Base-by-base conservation (phyloP, 2,113 vertebrate species). In the Dendropsophus ebraccatus region DNA sequence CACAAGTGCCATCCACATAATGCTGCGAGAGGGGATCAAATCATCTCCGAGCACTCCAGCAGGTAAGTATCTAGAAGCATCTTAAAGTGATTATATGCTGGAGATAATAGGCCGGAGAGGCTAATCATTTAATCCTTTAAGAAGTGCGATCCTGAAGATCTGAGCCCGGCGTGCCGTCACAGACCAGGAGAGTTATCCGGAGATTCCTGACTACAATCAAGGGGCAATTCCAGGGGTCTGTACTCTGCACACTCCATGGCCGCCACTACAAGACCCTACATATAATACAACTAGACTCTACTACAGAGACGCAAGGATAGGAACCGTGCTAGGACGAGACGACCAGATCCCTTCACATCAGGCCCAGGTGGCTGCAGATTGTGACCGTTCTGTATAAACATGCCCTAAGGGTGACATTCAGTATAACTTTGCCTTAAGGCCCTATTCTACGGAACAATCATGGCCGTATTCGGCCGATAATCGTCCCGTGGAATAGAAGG, bases 61-160 rank as follows among this genome's bases (percentile, higher is more conserved):
- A 89, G 91, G 92, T 92, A 89, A 85, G 73, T 91, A 92, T 89
- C 91, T 90, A 88, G 89, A 89, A 89, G 90, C 90, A 93, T 94
- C 92, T 92, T 94, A 91, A 94, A 94, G 92, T 95, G 94, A 96
- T 96, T 94, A 93, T 91, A 92, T 94, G 91, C 95, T 93, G 90
- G 95, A 94, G 91, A 92, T 91, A 92, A 92, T 0, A 69, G 41
- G 49, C 90, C 89, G 90, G 91, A 92, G 92, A 95, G 94, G 88
- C 91, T 92, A 94, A 96, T 94, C 87, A 91, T 93, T 93, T 95
- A 95, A 95, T 96, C 92, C 91, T 90, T 92, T 94, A 94, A 94
- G 92, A 95, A 93, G 88, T 92, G 88, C 83, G 89, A 87, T 90
- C 91, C 87, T 91, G 90, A 92, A 94, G 90, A 93, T 93, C 87